These are phyloP conservation scores for Prionace glauca DNA, from an alignment of 2,797 vertebrate genomes.

Conservation along the genomic window DNA sequence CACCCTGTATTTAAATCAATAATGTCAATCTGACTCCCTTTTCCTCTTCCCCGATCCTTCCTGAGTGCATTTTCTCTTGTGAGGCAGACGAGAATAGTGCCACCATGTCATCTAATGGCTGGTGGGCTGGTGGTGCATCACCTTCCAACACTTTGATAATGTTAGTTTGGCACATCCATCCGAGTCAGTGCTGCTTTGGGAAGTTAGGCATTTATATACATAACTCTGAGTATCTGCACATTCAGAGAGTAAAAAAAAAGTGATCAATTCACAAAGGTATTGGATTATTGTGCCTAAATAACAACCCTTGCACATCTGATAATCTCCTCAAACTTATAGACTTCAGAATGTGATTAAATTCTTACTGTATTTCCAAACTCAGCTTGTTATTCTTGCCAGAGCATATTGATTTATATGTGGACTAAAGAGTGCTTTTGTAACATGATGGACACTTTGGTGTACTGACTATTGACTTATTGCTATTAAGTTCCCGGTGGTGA, in stretches of 20 bases:
- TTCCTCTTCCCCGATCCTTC: neutral
- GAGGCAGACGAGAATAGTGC: neutral
- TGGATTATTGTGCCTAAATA: neutral
- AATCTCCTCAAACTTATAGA: neutral
- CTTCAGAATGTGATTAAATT: neutral
- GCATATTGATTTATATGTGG: neutral
- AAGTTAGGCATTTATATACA: neutral
- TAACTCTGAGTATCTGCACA: neutral
- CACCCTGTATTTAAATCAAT: neutral
- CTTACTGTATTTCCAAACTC: neutral
- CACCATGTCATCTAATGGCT: neutral
- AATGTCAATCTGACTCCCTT: neutral
- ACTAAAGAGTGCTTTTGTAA: neutral
- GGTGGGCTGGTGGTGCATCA: neutral
- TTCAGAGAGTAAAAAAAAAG: neutral
- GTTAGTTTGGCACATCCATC: neutral
- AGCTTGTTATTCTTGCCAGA: neutral
- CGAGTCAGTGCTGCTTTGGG: neutral
- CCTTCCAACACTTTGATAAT: neutral
- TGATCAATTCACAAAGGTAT: neutral
- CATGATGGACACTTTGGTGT: neutral
- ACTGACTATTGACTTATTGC: neutral
- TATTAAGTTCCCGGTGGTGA: neutral
- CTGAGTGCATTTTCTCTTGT: neutral
- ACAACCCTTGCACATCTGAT: neutral